phyloP scores from a whole-genome alignment of 2,888 invertebrate species.

The Tenodera sinensis region DNA sequence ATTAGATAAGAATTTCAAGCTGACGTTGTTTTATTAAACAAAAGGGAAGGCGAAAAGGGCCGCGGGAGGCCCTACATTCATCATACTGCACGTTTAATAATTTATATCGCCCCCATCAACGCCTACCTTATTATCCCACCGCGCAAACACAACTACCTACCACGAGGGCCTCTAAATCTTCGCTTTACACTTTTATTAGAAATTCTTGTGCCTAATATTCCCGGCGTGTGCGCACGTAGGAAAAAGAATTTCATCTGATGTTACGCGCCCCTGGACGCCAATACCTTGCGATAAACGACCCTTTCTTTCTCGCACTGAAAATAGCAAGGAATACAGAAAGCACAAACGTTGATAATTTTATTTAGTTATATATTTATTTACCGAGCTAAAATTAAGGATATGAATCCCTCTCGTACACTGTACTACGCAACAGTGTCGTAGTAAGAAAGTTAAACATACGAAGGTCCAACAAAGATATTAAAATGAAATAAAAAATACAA shows the following conservation, averaged over 20 bases:
- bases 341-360: too few relatives aligned
- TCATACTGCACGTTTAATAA: neutral
- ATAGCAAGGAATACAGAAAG: neutral
- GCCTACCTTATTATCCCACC: neutral
- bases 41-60: neutral
- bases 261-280: neutral
- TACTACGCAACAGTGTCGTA: too few relatives aligned
- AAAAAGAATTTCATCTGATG: neutral
- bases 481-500: too few relatives aligned
- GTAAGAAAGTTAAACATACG: too few relatives aligned
- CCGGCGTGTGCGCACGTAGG: neutral
- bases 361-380: too few relatives aligned
- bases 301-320: neutral
- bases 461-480: too few relatives aligned
- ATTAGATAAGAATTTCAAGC: neutral
- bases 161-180: neutral
- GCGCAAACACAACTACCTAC: neutral
- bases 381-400: too few relatives aligned
- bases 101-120: neutral
- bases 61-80: neutral
- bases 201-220: neutral
- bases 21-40: neutral
- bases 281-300: neutral
- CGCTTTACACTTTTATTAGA: neutral
- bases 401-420: too few relatives aligned